These are phyloP conservation scores for Oceanodroma leucorhoa DNA, from an alignment of 2,797 vertebrate genomes.

Conservation along the genomic window DNA sequence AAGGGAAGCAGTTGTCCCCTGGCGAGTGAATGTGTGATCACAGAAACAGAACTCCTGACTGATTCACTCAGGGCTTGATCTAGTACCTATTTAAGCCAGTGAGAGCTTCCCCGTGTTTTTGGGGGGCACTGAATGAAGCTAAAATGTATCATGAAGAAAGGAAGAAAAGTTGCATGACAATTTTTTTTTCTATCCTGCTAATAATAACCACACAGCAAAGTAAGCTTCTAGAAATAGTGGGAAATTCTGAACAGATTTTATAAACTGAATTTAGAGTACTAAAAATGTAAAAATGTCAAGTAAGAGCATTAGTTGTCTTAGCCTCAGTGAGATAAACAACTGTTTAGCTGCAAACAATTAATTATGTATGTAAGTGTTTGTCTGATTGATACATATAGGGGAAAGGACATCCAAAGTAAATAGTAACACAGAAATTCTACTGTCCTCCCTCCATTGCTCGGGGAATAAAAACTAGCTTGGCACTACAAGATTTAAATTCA, in stretches of 20 bases:
- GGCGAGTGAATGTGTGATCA: not conserved
- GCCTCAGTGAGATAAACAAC: not conserved
- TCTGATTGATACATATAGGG: not conserved
- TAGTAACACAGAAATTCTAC: not conserved
- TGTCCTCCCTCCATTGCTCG: not conserved
- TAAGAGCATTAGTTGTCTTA: not conserved
- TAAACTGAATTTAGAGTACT: not conserved
- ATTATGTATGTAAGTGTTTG: not conserved
- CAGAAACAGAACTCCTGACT: not conserved
- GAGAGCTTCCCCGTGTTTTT: not conserved
- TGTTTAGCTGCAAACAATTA: not conserved
- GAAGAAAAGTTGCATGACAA: not conserved
- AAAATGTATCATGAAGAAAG: not conserved
- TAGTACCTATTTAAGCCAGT: not conserved
- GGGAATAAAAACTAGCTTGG: not conserved
- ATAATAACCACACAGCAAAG: not conserved
- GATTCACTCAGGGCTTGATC: not conserved
- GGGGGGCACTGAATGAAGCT: not conserved
- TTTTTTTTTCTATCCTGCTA: not conserved
- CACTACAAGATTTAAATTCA: not conserved
- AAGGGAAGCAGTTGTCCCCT: not conserved
- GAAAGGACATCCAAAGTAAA: not conserved
- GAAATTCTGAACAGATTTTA: not conserved
- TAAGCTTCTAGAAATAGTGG: not conserved
- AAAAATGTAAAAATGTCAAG: not conserved